These are phyloP conservation scores for Elachura formosa DNA, from an alignment of 2,113 vertebrate genomes.

Conservation along the genomic window DNA sequence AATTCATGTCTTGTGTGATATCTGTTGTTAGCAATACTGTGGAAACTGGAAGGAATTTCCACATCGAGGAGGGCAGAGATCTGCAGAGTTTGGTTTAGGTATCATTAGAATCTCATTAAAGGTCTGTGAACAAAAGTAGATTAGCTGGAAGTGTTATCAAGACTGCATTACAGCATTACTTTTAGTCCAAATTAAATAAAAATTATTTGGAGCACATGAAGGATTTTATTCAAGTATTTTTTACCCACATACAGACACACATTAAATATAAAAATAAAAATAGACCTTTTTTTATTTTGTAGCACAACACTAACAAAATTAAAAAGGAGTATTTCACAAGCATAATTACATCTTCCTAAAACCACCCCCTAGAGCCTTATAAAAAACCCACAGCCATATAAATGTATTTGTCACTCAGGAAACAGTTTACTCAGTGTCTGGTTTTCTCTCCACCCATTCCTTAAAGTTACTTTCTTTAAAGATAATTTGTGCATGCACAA, in stretches of 20 bases:
- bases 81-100: background rate
- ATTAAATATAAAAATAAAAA: background rate
- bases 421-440: constrained; percentile 39
- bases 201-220: background rate
- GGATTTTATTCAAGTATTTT: background rate
- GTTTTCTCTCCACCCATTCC: background rate
- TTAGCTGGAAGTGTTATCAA: background rate
- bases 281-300: constrained; percentile 29
- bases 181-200: background rate
- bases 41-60: background rate
- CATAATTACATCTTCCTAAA: constrained; percentile 42
- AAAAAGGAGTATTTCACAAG: constrained; percentile 51
- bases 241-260: background rate
- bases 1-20: background rate
- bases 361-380: constrained; percentile 12
- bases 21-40: background rate
- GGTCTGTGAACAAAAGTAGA: background rate
- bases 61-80: background rate
- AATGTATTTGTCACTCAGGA: constrained; percentile 56
- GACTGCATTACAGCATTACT: background rate
- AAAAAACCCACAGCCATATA: constrained; percentile 53
- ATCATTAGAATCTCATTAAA: background rate
- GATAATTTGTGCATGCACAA: background rate
- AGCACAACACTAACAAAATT: constrained; percentile 33
- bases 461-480: constrained; percentile 47